Evolutionary conservation across 2,113 vertebrate genomes (phyloP).

Genomic region (Ranitomeya variabilis): DNA sequence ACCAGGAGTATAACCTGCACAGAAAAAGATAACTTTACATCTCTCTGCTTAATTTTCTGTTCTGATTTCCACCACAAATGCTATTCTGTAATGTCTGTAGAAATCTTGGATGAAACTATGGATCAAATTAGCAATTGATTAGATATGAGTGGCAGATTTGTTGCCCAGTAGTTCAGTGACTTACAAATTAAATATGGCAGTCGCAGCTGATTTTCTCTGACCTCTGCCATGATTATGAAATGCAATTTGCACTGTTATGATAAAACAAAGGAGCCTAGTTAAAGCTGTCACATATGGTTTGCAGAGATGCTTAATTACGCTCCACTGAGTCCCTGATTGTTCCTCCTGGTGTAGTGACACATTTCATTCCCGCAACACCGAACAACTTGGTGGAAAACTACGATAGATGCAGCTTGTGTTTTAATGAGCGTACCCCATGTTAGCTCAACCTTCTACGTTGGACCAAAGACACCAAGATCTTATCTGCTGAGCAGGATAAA

Average conservation of each 20-base stretch:
- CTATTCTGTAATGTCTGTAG: neutral
- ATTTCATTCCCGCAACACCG: neutral
- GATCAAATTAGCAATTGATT: conserved; percentile 14
- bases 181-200: conserved; percentile 47
- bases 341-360: neutral
- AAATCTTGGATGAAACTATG: neutral
- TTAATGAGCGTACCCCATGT: neutral
- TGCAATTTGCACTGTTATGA: conserved; percentile 41
- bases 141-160: conserved; percentile 29
- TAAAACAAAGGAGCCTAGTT: conserved; percentile 35
- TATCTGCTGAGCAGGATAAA: too few relatives aligned
- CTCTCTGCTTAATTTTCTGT: too few relatives aligned
- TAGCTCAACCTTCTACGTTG: neutral
- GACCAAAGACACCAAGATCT: neutral
- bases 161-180: conserved; percentile 22
- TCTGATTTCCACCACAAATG: neutral
- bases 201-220: conserved; percentile 42
- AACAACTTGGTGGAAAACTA: neutral
- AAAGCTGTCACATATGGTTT: conserved; percentile 50
- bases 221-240: conserved; percentile 39
- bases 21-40: too few relatives aligned
- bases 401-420: neutral
- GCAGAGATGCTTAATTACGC: conserved; percentile 18
- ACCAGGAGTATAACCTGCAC: too few relatives aligned
- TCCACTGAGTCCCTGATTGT: conserved; percentile 25